phyloP scores from a whole-genome alignment of 2,113 vertebrate genomes.

The Tautogolabrus adspersus region DNA sequence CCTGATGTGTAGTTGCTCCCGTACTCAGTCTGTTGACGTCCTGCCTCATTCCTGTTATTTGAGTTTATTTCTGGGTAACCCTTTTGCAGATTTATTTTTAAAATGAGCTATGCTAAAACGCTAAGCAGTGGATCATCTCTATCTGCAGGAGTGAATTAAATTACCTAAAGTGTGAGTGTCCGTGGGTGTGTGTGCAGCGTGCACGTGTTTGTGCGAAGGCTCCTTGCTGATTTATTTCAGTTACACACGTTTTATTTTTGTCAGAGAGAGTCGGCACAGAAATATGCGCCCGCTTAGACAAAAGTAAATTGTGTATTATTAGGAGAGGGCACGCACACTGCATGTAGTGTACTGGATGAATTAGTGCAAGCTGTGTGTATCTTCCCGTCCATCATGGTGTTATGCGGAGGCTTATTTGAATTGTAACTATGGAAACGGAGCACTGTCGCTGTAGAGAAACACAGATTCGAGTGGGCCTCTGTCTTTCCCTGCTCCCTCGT shows the following conservation, averaged over 20 bases:
- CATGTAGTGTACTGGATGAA: conserved; percentile 30
- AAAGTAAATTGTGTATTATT: conserved; percentile 63
- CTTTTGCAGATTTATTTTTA: conserved; percentile 58
- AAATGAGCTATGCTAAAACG: conserved; percentile 57
- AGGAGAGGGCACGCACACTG: conserved; percentile 31
- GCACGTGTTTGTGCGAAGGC: conserved; percentile 3
- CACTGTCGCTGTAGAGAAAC: conserved; percentile 73
- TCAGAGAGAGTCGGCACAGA: conserved; percentile 8
- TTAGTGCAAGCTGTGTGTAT: conserved; percentile 49
- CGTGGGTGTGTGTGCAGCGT: background rate
- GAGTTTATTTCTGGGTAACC: conserved; percentile 56
- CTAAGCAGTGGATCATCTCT: conserved; percentile 36
- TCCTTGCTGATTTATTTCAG: conserved; percentile 42
- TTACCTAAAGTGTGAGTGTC: conserved; percentile 15
- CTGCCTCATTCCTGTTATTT: conserved; percentile 27
- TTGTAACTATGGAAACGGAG: conserved; percentile 86
- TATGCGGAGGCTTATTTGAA: conserved; percentile 80
- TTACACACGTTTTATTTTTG: conserved; percentile 45
- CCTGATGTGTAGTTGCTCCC: background rate
- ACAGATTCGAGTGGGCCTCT: conserved; percentile 58
- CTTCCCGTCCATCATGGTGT: conserved; percentile 72
- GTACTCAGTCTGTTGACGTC: background rate
- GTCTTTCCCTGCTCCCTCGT: conserved; percentile 45
- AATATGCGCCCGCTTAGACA: conserved; percentile 33
- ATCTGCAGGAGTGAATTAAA: conserved; percentile 51